These are phyloP conservation scores for Pandion haliaetus DNA, from an alignment of 2,113 vertebrate genomes.

Conservation along the genomic window DNA sequence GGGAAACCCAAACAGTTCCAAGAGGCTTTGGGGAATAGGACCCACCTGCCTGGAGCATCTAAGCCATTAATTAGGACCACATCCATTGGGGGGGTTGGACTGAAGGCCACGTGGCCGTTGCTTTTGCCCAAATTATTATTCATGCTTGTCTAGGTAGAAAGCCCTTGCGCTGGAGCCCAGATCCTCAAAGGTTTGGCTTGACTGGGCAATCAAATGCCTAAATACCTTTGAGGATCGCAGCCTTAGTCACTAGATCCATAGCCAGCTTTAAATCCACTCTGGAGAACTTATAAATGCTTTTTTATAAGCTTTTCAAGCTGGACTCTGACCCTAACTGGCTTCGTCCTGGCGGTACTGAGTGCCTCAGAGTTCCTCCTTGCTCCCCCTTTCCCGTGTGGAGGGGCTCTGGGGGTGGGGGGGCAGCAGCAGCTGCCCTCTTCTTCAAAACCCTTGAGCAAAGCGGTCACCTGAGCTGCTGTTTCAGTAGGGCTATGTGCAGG, in stretches of 20 bases:
- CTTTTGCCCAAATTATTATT: background rate
- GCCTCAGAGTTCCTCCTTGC: background rate
- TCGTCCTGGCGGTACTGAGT: background rate
- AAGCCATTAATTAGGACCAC: background rate
- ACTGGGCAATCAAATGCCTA: background rate
- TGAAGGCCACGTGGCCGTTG: accelerated
- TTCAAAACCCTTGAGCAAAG: background rate
- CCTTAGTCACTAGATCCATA: background rate
- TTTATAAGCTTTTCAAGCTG: background rate
- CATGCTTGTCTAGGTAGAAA: background rate
- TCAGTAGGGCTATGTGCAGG: background rate
- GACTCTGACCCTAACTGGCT: background rate
- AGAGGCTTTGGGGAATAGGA: background rate
- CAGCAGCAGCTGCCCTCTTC: background rate
- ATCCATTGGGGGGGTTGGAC: background rate
- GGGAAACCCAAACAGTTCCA: background rate
- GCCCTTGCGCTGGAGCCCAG: background rate
- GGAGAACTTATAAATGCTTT: background rate
- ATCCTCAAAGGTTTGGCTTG: slow-evolving; percentile 28
- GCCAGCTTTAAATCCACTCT: slow-evolving; percentile 7
- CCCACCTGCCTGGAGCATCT: background rate
- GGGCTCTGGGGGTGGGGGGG: background rate
- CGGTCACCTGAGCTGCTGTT: background rate
- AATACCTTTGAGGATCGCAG: background rate
- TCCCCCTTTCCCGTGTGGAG: background rate